Evolutionary conservation across 2,888 invertebrate genomes (phyloP), one percentile per base, ranked within the genome.

Genomic region (Stictocephala bisonia): DNA sequence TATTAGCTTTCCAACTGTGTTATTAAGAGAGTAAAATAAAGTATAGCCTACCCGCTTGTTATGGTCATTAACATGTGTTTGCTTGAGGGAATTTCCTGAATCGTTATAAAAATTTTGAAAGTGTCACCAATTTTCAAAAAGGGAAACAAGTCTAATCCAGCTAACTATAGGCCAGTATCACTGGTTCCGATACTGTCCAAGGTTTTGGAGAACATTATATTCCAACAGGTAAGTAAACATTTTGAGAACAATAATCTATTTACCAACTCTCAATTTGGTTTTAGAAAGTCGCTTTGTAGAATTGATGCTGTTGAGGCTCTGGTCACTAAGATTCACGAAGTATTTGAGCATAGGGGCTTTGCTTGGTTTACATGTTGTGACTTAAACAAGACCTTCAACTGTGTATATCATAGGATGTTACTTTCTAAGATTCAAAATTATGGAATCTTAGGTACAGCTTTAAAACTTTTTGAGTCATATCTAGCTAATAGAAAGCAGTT

Each of bases 371-470:
- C 66, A 13, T 44, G 22, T 13, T 66, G 66, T 66, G 48, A 66
- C 20, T 35, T 64, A 40, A 64, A 24, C 40, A 64, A 64, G 22
- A 35, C 64, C 18, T 64, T 64, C 35, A 35, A 66, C 22, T 66
- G 66, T 66, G 44, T 66, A 6, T 41, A 66, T 24, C 66, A 66
- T 15, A 3, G 0, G 1, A 26, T 44, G 27, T 18, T 44, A 3
- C 22, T 44, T 9, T 0, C n/a, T 44, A 66, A 66, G 15, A 1
- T 66, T 2, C 9, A n/a, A 18, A 26, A 66, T 35, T 66, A 66
- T 26, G 66, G 44, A 27, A 26, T 56, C 31, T 18, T 15, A 4
- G 31, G 53, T 18, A 3, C 26, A 13, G 53, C 53, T 20, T 26
- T n/a, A n/a, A n/a, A n/a, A n/a, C n/a, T n/a, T n/a, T n/a, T n/a